Base-by-base conservation (phyloP, 2,113 vertebrate genomes). In the Coptodon rendalli region DNA sequence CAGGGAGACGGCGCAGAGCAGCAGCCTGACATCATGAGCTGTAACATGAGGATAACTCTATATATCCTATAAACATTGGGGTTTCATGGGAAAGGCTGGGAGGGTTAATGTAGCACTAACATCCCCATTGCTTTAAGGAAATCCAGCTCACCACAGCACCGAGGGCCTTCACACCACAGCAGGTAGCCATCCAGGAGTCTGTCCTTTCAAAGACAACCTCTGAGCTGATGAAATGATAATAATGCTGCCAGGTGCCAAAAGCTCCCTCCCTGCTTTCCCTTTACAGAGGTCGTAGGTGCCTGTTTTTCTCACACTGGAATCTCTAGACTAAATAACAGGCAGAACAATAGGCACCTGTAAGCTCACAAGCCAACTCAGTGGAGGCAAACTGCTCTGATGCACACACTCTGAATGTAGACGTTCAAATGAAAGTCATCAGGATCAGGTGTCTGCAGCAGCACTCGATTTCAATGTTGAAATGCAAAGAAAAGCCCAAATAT, bases 1-100 rank as follows among this genome's bases (percentile, higher is more conserved):
- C 93, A 95, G 89, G 83, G 5, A 43, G 73, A 17, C 22, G 87
- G 52, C 6, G 31, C 14, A 4, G n/a, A 66, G 90, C 29, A 7
- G 78, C 59, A 1, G 73, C 12, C 85, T 93, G 88, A 89, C 93
- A 86, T 91, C 92, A 86, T 43, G 3, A 59, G 6, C 71, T 36
- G 91, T 91, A 93, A 93, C 88, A 59, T 24, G 88, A 92, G 90
- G 89, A 91, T 54, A 89, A 83, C 86, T 91, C 73, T 85, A 85
- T 86, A 81, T 80, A 40, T 86, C 89, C 71, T 56, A 88, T 87
- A 90, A 94, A 95, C 89, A 90, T 48, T 92, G 89, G 66, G 92
- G 89, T 91, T 84, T 80, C n/a, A 86, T 7, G 71, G 86, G 71
- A 54, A 66, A 27, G 78, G 48, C 5, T 7, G 36, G 80, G 76